phyloP scores from a whole-genome alignment of 2,888 invertebrate genomes.

The Acrobasis suavella region DNA sequence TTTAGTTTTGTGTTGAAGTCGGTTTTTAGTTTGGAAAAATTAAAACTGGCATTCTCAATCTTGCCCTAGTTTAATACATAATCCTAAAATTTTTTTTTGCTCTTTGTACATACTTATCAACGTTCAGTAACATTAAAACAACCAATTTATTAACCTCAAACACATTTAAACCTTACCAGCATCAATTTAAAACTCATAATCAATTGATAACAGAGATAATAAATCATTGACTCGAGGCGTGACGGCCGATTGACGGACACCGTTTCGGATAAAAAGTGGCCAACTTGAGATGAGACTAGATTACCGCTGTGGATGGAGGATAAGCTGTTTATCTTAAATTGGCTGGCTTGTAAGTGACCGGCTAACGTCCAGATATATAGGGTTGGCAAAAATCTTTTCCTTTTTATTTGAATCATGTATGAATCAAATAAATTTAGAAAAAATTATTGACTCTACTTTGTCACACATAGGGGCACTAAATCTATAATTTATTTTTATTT shows the following conservation, averaged over 20 bases:
- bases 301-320: conserved; percentile 56
- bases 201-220: conserved; percentile 47
- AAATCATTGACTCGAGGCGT: conserved; percentile 66
- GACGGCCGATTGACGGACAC: conserved; percentile 62
- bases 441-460: too few species aligned
- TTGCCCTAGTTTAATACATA: conserved; percentile 40
- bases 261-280: conserved; percentile 50
- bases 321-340: conserved; percentile 67
- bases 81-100: too few species aligned
- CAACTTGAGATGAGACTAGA: conserved; percentile 58
- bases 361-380: conserved; percentile 37
- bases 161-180: conserved; percentile 42
- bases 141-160: conserved; percentile 36
- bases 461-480: too few species aligned
- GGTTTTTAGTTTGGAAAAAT: too few species aligned
- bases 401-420: too few species aligned
- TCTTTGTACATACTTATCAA: conserved; percentile 56
- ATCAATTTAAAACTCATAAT: conserved; percentile 45
- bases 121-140: conserved; percentile 42
- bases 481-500: too few species aligned
- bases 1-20: too few species aligned
- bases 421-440: too few species aligned
- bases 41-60: background rate
- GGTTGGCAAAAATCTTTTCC: background rate
- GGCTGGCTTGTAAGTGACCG: conserved; percentile 54